Evolutionary conservation across 2,797 vertebrate species (phyloP).

Genomic region (Leuciscus waleckii): DNA sequence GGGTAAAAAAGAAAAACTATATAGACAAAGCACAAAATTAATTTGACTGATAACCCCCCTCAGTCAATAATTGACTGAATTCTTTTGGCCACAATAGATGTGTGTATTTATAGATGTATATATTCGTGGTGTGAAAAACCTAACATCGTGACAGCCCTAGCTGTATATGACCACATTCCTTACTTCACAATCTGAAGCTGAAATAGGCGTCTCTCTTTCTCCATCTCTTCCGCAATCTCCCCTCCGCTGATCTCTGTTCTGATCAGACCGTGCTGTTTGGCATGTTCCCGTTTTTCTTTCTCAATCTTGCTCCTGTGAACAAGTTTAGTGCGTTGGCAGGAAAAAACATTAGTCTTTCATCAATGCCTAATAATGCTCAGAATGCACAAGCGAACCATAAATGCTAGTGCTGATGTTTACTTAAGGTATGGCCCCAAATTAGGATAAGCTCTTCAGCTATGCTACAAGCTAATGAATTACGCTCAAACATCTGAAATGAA

Average conservation of each 20-base stretch:
- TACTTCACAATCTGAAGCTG: slow-evolving; percentile 97
- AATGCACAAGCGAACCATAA: slow-evolving; percentile 12
- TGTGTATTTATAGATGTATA: too few relatives aligned
- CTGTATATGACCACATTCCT: slow-evolving; percentile 38
- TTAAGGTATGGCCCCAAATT: slow-evolving; percentile 28
- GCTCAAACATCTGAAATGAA: slow-evolving; percentile 33
- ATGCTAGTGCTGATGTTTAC: slow-evolving; percentile 34
- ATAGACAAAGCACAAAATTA: too few relatives aligned
- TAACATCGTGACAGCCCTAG: too few relatives aligned
- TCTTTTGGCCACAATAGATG: too few relatives aligned
- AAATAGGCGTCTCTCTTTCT: slow-evolving; percentile 91
- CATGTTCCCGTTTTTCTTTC: slow-evolving; percentile 96
- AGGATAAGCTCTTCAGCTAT: slow-evolving; percentile 26
- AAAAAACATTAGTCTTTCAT: slow-evolving; percentile 16
- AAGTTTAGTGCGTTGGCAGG: background rate
- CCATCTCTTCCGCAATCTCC: slow-evolving; percentile 97
- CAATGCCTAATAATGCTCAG: background rate
- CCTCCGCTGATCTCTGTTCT: slow-evolving; percentile 95
- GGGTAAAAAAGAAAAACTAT: too few relatives aligned
- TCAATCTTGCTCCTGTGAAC: slow-evolving; percentile 85
- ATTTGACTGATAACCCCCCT: too few relatives aligned
- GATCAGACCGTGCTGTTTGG: slow-evolving; percentile 95
- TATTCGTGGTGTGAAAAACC: too few relatives aligned
- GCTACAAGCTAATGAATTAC: background rate
- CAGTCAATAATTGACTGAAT: too few relatives aligned